These are phyloP conservation scores for Limanda limanda DNA, from an alignment of 2,113 vertebrate genomes.

Conservation along the genomic window DNA sequence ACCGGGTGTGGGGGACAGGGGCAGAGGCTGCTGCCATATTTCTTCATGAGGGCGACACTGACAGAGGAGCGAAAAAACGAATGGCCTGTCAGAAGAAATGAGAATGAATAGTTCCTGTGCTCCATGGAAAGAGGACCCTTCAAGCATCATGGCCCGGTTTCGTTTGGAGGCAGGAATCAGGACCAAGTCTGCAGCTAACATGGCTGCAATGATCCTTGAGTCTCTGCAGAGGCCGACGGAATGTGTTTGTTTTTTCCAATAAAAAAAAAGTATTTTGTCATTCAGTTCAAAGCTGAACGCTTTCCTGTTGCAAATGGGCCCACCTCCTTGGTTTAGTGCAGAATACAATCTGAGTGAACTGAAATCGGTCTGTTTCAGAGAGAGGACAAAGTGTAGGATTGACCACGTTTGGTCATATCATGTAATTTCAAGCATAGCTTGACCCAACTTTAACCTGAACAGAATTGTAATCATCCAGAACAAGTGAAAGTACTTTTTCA, in stretches of 20 bases:
- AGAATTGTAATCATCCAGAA: background rate
- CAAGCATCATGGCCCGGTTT: slow-evolving; percentile 72
- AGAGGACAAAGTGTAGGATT: too few relatives aligned
- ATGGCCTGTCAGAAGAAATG: slow-evolving; percentile 85
- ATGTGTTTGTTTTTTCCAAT: background rate
- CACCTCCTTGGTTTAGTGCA: background rate
- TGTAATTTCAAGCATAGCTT: too few relatives aligned
- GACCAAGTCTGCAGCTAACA: slow-evolving; percentile 41
- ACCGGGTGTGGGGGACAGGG: slow-evolving; percentile 65
- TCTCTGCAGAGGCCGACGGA: background rate
- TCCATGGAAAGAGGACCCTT: slow-evolving; percentile 74
- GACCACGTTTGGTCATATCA: too few relatives aligned
- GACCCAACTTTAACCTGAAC: background rate
- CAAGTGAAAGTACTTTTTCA: background rate
- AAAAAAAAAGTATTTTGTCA: background rate
- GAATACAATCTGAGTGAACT: background rate
- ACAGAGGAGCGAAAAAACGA: slow-evolving; percentile 79
- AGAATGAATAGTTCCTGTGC: slow-evolving; percentile 81
- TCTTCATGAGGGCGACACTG: slow-evolving; percentile 84
- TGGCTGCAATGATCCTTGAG: background rate
- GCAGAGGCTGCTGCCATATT: slow-evolving; percentile 80
- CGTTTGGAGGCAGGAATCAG: slow-evolving; percentile 47
- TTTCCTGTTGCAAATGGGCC: background rate
- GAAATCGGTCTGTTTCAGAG: too few relatives aligned
- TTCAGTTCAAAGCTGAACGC: background rate